These are phyloP conservation scores for Drosophila leontia DNA, from an alignment of 1,140 invertebrate genomes.

Conservation along the genomic window DNA sequence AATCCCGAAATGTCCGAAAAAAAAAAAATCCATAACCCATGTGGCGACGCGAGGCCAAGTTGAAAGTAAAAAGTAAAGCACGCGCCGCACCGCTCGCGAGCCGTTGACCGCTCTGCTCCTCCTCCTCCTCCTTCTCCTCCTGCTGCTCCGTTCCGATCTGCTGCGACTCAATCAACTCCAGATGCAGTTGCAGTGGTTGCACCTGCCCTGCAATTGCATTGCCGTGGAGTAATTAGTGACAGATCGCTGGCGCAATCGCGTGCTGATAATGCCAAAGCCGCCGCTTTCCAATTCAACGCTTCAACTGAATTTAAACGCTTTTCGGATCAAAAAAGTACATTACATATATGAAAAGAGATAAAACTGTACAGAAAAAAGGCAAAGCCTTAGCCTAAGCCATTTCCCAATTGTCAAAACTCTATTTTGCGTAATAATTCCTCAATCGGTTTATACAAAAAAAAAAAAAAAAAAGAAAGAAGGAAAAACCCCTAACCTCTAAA, in stretches of 20 bases:
- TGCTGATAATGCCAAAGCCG: constrained; percentile 65
- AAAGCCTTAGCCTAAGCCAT: constrained; percentile 13
- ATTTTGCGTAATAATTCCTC: constrained; percentile 80
- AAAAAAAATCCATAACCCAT: constrained; percentile 47
- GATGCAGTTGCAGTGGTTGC: constrained; percentile 47
- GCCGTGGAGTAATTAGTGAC: constrained; percentile 74
- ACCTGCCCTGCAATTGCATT: constrained; percentile 45
- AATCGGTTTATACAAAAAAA: constrained; percentile 61
- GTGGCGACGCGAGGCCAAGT: constrained; percentile 19
- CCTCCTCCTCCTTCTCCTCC: constrained; percentile 6
- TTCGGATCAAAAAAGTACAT: constrained; percentile 4
- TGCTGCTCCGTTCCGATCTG: constrained; percentile 68
- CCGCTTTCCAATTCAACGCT: constrained; percentile 68
- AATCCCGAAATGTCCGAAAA: constrained; percentile 53
- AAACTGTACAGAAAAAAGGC: not conserved
- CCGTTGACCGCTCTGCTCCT: constrained; percentile 30
- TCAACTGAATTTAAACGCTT: constrained; percentile 61
- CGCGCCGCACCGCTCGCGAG: constrained; percentile 71
- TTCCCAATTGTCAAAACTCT: constrained; percentile 49
- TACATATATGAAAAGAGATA: not conserved
- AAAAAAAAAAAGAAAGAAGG: not conserved
- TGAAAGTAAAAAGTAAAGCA: constrained; percentile 65
- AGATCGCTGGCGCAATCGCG: constrained; percentile 77
- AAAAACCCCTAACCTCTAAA: constrained; percentile 1
- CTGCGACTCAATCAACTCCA: constrained; percentile 66